Percentiles rank a stretch among this genome's conserved stretches.
phyloP scores from a whole-genome alignment of 2,113 vertebrate genomes.

The Pycnonotus jocosus region DNA sequence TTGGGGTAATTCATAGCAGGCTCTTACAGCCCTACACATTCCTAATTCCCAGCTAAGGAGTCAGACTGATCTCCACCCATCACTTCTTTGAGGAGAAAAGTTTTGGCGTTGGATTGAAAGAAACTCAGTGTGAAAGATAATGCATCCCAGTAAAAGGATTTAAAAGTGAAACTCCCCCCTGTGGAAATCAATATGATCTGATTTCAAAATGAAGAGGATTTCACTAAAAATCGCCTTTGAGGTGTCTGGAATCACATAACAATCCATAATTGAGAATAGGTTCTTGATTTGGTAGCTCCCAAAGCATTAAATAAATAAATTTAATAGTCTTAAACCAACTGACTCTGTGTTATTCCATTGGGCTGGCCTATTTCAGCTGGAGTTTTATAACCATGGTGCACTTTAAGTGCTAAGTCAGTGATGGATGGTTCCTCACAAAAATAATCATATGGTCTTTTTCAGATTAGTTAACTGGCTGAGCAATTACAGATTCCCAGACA shows the following conservation, averaged over 20 bases:
- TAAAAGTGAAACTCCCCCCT: background rate
- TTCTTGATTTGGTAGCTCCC: background rate
- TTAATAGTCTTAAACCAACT: background rate
- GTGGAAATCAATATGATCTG: background rate
- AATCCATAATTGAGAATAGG: rapidly evolving
- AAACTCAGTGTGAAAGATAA: background rate
- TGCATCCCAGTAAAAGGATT: background rate
- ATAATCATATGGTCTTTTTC: background rate
- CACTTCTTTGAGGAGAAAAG: background rate
- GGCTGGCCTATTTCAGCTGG: background rate
- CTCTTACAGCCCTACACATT: background rate
- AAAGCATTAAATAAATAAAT: background rate
- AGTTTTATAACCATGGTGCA: background rate
- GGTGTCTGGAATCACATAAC: background rate
- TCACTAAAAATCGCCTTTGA: background rate
- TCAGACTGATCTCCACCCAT: background rate
- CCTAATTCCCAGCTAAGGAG: background rate
- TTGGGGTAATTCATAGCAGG: background rate
- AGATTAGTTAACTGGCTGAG: background rate
- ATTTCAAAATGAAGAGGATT: background rate
- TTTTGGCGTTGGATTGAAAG: background rate
- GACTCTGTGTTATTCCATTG: background rate
- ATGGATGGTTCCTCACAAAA: background rate
- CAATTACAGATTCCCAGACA: background rate
- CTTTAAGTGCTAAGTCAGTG: background rate